Evolutionary conservation across 2,797 vertebrate species (phyloP), one percentile per base, ranked within the genome.

Genomic region (Eutrigla gurnardus): DNA sequence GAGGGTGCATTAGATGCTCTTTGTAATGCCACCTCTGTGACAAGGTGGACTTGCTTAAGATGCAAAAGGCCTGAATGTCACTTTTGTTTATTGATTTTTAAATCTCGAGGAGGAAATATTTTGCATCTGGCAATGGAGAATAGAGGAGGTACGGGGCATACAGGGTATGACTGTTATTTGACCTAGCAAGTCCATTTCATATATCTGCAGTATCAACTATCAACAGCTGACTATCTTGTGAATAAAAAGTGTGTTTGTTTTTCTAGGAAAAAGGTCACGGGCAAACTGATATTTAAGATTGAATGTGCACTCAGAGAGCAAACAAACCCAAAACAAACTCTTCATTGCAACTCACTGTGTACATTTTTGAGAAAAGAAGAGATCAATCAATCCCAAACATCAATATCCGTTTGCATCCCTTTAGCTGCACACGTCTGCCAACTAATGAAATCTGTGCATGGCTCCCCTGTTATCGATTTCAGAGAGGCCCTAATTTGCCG

Each of bases 381-480:
- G 93, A 96, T 95, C 95, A 96, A 95, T 96, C 96, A 95, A 95
- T 96, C 94, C 84, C 92, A 92, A 89, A 94, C 91, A 92, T 96
- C 95, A 86, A 95, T 97, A 96, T 90, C 93, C 85, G 91, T 96
- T 97, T 96, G 93, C 94, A 95, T 96, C 93, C 91, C 89, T 95
- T 96, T 95, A 95, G 94, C 93, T 50, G 84, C 86, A 83, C 83
- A 90, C 88, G 88, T 91, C 93, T 94, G 88, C 92, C 82, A 87
- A 93, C 94, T 96, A 96, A 96, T 96, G 94, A 93, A 97, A 96
- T 94, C 86, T 84, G 89, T 89, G 90, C 89, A 92, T 91, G 91
- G 88, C 84, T 88, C 87, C 79, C 65, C 85, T 86, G 52, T 78
- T 96, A 96, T 96, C 92, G 96, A 96, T 97, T 90, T 88, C 60